Conservation (phyloP, 64 coral and sea anemone species). For the Orbicella faveolata region DNA sequence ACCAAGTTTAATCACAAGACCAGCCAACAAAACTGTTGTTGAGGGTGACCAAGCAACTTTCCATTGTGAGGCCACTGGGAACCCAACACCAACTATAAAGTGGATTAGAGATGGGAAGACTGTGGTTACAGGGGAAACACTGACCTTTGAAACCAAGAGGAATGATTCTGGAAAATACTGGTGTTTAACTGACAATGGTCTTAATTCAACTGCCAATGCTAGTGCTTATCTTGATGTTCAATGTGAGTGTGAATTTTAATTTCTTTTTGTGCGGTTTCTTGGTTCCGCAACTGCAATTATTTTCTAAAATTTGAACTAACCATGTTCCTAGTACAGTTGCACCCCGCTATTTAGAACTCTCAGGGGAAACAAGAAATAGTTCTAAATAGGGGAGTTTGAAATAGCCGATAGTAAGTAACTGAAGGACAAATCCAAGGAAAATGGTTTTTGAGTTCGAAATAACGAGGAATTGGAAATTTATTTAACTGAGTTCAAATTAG, state of each 20-base stretch:
- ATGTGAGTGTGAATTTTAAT: neutral
- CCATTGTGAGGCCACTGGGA: neutral
- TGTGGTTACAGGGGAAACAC: neutral
- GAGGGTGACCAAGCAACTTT: neutral
- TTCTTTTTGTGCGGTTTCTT: too few species aligned
- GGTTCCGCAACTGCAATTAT: too few species aligned
- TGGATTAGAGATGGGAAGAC: neutral
- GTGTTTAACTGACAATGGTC: neutral
- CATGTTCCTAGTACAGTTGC: too few species aligned
- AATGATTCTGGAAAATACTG: conserved; percentile 1
- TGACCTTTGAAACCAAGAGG: neutral
- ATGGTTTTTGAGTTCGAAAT: too few species aligned
- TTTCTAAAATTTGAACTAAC: too few species aligned
- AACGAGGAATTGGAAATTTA: too few species aligned
- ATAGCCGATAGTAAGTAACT: too few species aligned
- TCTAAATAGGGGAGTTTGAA: too few species aligned
- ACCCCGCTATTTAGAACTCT: too few species aligned
- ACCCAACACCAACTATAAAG: neutral
- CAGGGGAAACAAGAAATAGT: too few species aligned
- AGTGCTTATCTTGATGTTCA: neutral
- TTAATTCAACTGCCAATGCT: neutral
- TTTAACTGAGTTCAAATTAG: neutral
- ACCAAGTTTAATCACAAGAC: neutral
- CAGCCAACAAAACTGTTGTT: neutral
- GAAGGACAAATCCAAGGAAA: too few species aligned